phyloP scores from a whole-genome alignment of 2,113 vertebrate species.

The Eurystomus gularis region DNA sequence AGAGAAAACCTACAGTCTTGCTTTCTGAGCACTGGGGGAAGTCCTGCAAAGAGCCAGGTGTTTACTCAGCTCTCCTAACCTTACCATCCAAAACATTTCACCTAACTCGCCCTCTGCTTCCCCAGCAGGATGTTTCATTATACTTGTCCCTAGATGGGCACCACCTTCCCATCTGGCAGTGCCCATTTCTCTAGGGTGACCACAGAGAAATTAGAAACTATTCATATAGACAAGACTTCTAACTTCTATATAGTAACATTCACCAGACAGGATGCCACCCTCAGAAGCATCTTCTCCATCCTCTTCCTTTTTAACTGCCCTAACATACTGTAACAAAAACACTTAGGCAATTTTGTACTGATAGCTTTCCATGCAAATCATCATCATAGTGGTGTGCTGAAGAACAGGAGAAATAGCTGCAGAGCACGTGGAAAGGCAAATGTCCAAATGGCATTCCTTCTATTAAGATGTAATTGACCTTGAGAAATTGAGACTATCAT shows the following conservation, averaged over 20 bases:
- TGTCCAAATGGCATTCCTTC: neutral
- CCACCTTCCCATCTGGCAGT: neutral
- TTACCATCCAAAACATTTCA: neutral
- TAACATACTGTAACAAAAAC: neutral
- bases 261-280: neutral
- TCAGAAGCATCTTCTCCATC: neutral
- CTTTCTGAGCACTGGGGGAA: neutral
- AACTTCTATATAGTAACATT: neutral
- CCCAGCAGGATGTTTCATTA: neutral
- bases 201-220: neutral
- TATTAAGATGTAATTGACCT: neutral
- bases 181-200: neutral
- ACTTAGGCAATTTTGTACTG: neutral
- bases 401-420: neutral
- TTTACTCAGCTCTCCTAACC: neutral
- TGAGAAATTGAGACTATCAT: neutral
- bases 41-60: neutral
- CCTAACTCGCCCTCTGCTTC: neutral
- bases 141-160: neutral
- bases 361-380: neutral
- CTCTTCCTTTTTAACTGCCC: neutral
- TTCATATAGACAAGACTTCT: neutral
- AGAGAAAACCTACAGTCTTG: neutral
- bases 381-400: neutral
- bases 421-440: neutral